Conservation (phyloP, 2,113 vertebrate genomes). For the Myodes glareolus region DNA sequence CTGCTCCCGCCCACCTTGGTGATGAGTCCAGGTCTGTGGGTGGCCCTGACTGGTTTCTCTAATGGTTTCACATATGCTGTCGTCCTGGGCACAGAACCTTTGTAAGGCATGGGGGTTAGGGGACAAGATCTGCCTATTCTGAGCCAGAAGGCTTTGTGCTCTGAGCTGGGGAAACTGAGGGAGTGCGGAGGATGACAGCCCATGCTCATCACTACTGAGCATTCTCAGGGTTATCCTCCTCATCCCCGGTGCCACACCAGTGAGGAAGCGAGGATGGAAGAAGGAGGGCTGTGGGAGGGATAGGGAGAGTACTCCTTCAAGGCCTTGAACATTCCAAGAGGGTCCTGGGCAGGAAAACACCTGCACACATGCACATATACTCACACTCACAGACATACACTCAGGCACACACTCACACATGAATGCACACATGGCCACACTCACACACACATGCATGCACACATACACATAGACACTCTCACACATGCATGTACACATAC, state of each 20-base stretch:
- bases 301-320: background rate
- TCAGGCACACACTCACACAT: background rate
- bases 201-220: accelerated
- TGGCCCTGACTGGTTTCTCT: background rate
- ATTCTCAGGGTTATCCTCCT: accelerated
- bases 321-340: background rate
- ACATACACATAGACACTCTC: background rate
- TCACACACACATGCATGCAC: too few relatives aligned
- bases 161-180: background rate
- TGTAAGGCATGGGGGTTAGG: accelerated
- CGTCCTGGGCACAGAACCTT: background rate
- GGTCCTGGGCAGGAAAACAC: background rate
- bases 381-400: background rate
- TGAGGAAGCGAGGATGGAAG: too few relatives aligned
- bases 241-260: too few relatives aligned
- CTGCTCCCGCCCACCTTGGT: too few relatives aligned
- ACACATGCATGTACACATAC: background rate
- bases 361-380: background rate
- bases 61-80: background rate
- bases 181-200: accelerated
- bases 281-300: too few relatives aligned
- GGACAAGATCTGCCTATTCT: background rate
- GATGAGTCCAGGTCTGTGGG: background rate
- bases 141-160: background rate
- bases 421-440: background rate